Base-by-base conservation (phyloP, 2,888 invertebrate species). In the Philonicus albiceps region DNA sequence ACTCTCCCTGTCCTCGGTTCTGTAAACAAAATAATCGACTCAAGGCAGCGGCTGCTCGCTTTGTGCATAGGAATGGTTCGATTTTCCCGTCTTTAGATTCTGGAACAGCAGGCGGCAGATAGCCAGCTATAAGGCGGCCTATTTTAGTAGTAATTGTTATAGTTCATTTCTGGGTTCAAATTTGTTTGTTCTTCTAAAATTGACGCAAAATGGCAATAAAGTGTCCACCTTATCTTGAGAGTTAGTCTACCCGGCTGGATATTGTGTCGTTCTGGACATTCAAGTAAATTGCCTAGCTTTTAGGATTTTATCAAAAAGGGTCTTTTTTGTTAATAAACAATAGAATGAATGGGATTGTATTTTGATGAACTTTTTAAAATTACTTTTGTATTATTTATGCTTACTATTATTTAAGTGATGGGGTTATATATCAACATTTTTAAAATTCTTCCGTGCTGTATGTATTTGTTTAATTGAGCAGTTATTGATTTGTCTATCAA, bases 81-180 rank as follows among this genome's bases (percentile, higher is more conserved):
- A 80, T 80, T 80, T 74, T 80, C 80, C 49, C 49, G n/a, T 30
- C 53, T 80, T 43, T 16, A 27, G 49, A 49, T 31, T 49, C 22
- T 16, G 16, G 40, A 80, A 53, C 80, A 80, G 80, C 80, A 8
- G 80, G 80, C 80, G 80, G 80, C 80, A 30, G 49, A 53, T 80
- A 80, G 27, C 80, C 27, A 19, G 40, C 53, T 16, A 40, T 27
- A 80, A 22, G 31, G 40, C 22, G 80, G 27, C 13, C 49, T 13
- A 53, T 80, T 43, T 80, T 80, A 49, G 80, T 80, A 80, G 80
- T 80, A 80, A 80, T 80, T 80, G 80, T 80, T 80, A 80, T 80
- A 80, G 80, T 43, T 80, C 80, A 80, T 80, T 80, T 49, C 31
- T 49, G 30, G n/a, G 49, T 80, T 80, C 80, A 49, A 80, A 80